These are phyloP conservation scores for Toxostoma redivivum DNA, from an alignment of 2,113 vertebrate genomes.

Conservation along the genomic window DNA sequence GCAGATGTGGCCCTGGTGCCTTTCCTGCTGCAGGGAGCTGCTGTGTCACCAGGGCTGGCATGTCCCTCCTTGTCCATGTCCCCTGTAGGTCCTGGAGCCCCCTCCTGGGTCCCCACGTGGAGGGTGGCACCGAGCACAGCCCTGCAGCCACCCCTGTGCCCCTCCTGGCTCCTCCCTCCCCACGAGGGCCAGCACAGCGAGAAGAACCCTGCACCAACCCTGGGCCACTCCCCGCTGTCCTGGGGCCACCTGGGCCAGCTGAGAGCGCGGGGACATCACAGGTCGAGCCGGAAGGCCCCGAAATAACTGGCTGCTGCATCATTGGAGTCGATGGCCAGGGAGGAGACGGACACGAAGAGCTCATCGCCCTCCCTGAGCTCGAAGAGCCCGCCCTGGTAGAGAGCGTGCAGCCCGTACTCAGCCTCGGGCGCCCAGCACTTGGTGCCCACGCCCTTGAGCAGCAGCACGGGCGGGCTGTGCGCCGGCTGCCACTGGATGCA, in stretches of 20 bases:
- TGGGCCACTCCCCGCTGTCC: fast-evolving
- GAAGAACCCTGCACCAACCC: fast-evolving
- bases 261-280: conserved; percentile 47
- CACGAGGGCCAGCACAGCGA: fast-evolving
- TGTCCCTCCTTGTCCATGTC: fast-evolving
- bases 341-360: conserved; percentile 87
- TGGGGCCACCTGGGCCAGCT: fast-evolving
- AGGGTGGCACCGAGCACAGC: background rate
- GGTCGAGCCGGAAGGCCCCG: conserved; percentile 82
- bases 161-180: background rate
- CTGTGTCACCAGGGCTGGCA: background rate
- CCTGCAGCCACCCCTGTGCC: background rate
- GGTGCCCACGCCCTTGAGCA: conserved; percentile 86
- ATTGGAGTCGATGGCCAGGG: conserved; percentile 75
- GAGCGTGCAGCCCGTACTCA: conserved; percentile 83
- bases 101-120: background rate
- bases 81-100: background rate
- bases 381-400: conserved; percentile 88
- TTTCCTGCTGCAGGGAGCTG: background rate
- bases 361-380: conserved; percentile 82
- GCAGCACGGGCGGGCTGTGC: conserved; percentile 80
- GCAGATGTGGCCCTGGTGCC: background rate
- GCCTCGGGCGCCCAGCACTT: conserved; percentile 86
- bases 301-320: conserved; percentile 84
- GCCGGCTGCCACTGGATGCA: conserved; percentile 85